Evolutionary conservation across 2,797 vertebrate species (phyloP), one percentile per base, ranked within the genome.

Genomic region (Strix occidentalis): DNA sequence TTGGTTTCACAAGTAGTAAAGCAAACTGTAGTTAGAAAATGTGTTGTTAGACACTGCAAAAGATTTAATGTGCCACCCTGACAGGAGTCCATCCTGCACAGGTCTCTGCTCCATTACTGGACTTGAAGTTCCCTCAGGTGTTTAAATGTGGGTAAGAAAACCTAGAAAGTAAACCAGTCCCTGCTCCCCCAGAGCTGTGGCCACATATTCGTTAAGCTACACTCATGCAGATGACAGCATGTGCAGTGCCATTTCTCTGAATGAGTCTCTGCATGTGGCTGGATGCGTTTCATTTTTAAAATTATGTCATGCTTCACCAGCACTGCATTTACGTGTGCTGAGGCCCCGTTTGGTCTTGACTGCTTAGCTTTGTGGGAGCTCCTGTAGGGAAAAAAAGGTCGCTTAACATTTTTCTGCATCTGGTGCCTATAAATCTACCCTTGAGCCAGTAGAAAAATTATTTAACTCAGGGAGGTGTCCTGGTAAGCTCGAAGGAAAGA

Each of bases 351-450:
- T 74, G 63, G 56, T 53, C 72, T 64, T 50, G 29, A 16, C 43
- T 88, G 56, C 56, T 93, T 41, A 81, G 79, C 63, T 90, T 74
- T 79, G 72, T 58, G 74, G 60, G 72, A 87, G 11, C 33, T 89
- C 84, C 76, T 66, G 35, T 65, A 72, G 90, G 77, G 84, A 50
- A 72, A 53, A 84, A 87, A 63, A 28, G 6, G 54, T 72, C 8
- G 5, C 41, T 93, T 60, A 33, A 43, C 0, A 0, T 70, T 93
- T 71, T 71, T 74, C 69, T 86, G 68, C 91, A 92, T 86, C 87
- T 96, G 93, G 74, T 90, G 79, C 65, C 72, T 57, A 37, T 89
- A 88, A 93, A 94, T 84, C 69, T 80, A 54, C 61, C 72, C 74
- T 80, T 76, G 56, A 94, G 87, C 64, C 53, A 80, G 43, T 3